phyloP scores from a whole-genome alignment of 2,888 invertebrate species.

The Hydroisotoma schaefferi region DNA sequence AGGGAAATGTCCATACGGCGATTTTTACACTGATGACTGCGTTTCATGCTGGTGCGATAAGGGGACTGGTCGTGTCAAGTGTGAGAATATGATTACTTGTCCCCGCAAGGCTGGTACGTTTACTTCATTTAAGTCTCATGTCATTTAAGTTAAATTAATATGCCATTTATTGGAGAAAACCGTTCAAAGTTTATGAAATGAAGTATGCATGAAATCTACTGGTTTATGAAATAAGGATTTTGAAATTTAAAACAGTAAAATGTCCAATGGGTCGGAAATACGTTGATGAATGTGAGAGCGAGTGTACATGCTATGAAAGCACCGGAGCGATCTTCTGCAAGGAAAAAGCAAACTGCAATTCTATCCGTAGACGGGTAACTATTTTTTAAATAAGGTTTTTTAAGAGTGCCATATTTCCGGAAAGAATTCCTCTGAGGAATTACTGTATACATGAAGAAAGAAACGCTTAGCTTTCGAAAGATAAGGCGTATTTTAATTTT shows the following conservation, averaged over 20 bases:
- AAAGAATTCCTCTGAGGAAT: too few relatives aligned
- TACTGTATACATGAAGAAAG: too few relatives aligned
- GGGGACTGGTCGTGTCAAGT: conserved; percentile 22
- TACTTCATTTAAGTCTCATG: not conserved
- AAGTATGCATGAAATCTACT: too few relatives aligned
- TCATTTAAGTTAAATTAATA: too few relatives aligned
- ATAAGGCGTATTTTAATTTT: too few relatives aligned
- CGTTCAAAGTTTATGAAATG: too few relatives aligned
- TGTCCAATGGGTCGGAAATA: conserved; percentile 26
- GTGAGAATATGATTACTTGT: conserved; percentile 20
- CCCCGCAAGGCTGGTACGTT: not conserved
- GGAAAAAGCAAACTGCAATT: conserved; percentile 10
- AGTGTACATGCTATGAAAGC: conserved; percentile 29
- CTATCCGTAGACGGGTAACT: not conserved
- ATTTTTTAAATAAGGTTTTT: not conserved
- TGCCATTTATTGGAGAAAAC: too few relatives aligned
- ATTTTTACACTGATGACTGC: conserved; percentile 34
- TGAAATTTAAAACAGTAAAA: conserved; percentile 13
- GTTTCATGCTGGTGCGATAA: conserved; percentile 34
- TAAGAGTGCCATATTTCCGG: too few relatives aligned
- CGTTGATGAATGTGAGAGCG: conserved; percentile 30
- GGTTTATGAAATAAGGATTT: too few relatives aligned
- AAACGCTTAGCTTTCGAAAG: too few relatives aligned
- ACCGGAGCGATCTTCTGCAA: conserved; percentile 32
- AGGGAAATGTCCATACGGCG: conserved; percentile 34